A percentile compares a stretch with the other conserved stretches of the same genome.
These are phyloP conservation scores for Ectemnius lituratus DNA, from an alignment of 2,888 invertebrate genomes.

Conservation along the genomic window DNA sequence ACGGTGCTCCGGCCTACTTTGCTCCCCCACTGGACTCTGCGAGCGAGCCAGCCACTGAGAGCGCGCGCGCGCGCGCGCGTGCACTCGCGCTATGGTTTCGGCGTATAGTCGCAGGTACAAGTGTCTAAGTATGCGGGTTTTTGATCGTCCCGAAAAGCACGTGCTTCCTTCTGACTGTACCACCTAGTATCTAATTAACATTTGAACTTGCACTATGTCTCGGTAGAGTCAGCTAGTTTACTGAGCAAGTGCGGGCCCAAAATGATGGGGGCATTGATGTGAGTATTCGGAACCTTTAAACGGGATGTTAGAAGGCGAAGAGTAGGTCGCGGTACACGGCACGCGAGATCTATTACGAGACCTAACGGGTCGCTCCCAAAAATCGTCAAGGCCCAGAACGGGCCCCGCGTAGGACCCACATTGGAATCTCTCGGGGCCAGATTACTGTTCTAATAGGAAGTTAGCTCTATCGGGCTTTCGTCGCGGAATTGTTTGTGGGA, in stretches of 20 bases:
- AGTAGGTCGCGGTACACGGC: not conserved
- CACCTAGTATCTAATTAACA: too few species aligned
- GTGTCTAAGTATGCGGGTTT: slow-evolving; percentile 33
- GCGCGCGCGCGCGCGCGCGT: slow-evolving; percentile 45
- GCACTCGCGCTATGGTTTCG: slow-evolving; percentile 61
- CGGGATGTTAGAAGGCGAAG: not conserved
- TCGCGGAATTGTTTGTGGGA: not conserved
- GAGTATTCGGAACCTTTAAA: not conserved
- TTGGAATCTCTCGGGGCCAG: not conserved
- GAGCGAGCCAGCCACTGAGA: too few species aligned
- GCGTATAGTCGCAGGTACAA: slow-evolving; percentile 53
- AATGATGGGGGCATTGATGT: too few species aligned
- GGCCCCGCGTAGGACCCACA: not conserved
- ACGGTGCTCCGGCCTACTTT: slow-evolving; percentile 77
- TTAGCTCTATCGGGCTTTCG: not conserved
- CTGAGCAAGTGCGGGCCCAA: too few species aligned
- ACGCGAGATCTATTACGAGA: slow-evolving; percentile 1
- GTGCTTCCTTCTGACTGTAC: not conserved
- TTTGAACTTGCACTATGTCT: too few species aligned
- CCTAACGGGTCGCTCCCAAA: slow-evolving; percentile 3
- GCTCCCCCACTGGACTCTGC: slow-evolving; percentile 55
- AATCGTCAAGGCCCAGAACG: slow-evolving; percentile 1
- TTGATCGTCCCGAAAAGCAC: slow-evolving; percentile 9
- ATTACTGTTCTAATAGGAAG: not conserved
- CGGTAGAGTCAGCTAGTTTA: too few species aligned